phyloP scores from a whole-genome alignment of 2,888 invertebrate species.

The Branchellion lobata region DNA sequence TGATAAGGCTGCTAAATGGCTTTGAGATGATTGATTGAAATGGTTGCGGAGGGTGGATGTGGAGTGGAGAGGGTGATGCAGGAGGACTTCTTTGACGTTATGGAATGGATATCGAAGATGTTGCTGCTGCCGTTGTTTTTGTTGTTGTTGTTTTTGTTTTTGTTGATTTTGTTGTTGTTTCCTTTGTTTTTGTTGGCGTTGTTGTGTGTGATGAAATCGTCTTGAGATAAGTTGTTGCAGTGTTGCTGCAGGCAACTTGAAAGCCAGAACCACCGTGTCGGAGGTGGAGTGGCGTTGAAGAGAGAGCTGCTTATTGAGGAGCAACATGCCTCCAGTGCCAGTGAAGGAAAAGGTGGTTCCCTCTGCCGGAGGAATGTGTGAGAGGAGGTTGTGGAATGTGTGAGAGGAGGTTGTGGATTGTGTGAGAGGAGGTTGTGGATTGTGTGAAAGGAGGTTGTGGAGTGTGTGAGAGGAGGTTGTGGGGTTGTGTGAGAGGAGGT shows the following conservation, averaged over 20 bases:
- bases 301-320: not conserved
- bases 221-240: not conserved
- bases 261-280: not conserved
- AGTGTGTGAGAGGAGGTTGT: too few species aligned
- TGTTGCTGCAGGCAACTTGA: not conserved
- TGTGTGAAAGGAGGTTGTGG: too few species aligned
- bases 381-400: too few species aligned
- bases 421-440: too few species aligned
- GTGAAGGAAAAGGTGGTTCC: conserved; percentile 23
- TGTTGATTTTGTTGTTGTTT: not conserved
- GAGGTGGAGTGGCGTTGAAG: not conserved
- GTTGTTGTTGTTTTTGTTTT: too few species aligned
- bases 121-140: too few species aligned
- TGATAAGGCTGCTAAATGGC: not conserved
- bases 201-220: not conserved
- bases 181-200: not conserved
- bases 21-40: not conserved
- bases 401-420: too few species aligned
- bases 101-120: not conserved
- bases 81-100: not conserved
- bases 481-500: too few species aligned
- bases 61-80: conserved; percentile 2
- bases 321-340: conserved; percentile 74
- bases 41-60: not conserved
- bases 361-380: conserved; percentile 3